A percentile compares a stretch with the other conserved stretches of the same genome.
phyloP scores from a whole-genome alignment of 2,888 invertebrate species.

The Lochmaea capreae region DNA sequence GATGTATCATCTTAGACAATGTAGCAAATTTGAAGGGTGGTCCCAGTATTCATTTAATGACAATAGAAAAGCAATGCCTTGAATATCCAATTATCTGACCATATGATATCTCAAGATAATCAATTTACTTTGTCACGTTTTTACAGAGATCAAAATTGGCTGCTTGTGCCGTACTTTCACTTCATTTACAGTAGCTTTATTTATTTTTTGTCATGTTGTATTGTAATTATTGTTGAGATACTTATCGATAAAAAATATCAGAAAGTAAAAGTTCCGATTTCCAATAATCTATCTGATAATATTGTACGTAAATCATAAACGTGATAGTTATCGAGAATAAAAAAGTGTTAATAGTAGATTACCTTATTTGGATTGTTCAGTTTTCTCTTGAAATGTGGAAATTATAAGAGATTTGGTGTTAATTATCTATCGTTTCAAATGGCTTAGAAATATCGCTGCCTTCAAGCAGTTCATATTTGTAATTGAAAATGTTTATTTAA shows the following conservation, averaged over 20 bases:
- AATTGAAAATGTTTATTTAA: neutral
- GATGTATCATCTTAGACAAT: no score
- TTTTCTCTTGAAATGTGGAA: conserved; percentile 19
- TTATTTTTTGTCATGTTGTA: conserved; percentile 7
- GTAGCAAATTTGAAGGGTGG: no score
- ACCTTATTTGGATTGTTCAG: conserved; percentile 1
- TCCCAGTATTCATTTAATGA: no score
- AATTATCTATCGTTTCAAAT: neutral
- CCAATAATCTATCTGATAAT: neutral
- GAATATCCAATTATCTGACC: conserved; percentile 8
- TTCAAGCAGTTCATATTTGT: neutral
- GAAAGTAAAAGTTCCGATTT: conserved; percentile 11
- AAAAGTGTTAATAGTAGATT: conserved; percentile 7
- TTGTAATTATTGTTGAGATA: neutral
- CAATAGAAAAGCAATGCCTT: neutral
- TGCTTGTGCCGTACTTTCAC: conserved; percentile 21
- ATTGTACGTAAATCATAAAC: conserved; percentile 8
- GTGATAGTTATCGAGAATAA: conserved; percentile 13
- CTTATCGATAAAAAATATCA: conserved; percentile 8
- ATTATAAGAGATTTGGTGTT: conserved; percentile 4
- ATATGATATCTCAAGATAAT: conserved; percentile 7
- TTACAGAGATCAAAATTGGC: conserved; percentile 15
- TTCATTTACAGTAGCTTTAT: conserved; percentile 15
- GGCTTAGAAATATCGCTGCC: conserved; percentile 7
- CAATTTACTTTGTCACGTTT: conserved; percentile 13